Base-by-base conservation (phyloP, 2,888 invertebrate species). In the Leptothorax acervorum region DNA sequence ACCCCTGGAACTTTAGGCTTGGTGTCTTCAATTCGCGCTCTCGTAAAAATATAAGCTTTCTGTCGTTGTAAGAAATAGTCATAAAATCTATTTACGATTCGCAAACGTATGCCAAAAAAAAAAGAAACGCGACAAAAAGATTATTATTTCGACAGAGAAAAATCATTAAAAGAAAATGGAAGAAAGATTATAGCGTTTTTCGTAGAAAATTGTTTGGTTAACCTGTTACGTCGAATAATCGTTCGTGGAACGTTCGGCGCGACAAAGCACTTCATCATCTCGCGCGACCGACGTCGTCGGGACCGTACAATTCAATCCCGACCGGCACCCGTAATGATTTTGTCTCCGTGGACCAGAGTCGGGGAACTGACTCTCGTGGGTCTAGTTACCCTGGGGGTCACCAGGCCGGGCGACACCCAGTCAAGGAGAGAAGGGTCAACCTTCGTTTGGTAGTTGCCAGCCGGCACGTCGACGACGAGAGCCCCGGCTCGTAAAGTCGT, bases 361-460 rank as follows among this genome's bases (percentile, higher is more conserved):
- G n/a, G 18, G 48, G 63, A 23, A 6, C 65, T 48, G 51, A 63
- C 60, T 86, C 85, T 81, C 83, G 65, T 45, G 76, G 73, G 60
- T 66, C 73, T 79, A 57, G 74, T 83, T 78, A 82, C 55, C 68
- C 73, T 35, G 71, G 63, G 71, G 71, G 75, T 70, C 85, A 85
- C 82, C 82, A 82, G 68, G 57, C 83, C 84, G 53, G 70, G 76
- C 55, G 83, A 84, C 79, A 75, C 83, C 82, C 81, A 84, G 81
- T 78, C 82, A 86, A 86, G 85, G 83, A 57, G 82, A 78, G 82
- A 51, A 73, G 74, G 66, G 73, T 79, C 68, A 78, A 15, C 42
- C 42, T 78, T 73, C 60, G 57, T 57, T 57, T 45, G 73, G 73
- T 48, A 79, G 79, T 73, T 81, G 45, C 70, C 73, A 84, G 85